Evolutionary conservation across 2,113 vertebrate genomes (phyloP).

Genomic region (Cynocephalus volans): DNA sequence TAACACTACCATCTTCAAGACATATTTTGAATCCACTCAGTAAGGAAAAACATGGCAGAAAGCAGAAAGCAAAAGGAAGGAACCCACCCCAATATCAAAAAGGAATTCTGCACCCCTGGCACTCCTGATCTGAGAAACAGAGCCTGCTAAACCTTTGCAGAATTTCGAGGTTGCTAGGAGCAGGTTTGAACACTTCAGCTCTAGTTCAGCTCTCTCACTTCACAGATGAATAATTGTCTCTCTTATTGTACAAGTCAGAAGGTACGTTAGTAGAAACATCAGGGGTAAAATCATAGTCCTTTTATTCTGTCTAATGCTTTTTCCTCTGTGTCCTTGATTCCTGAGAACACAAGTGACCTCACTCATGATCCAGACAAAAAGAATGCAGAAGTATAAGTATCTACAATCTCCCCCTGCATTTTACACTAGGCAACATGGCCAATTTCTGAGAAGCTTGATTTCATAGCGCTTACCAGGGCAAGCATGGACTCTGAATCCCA

Average conservation of each 20-base stretch:
- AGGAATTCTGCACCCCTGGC: not conserved
- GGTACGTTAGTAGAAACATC: not conserved
- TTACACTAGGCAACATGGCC: not conserved
- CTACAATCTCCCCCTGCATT: not conserved
- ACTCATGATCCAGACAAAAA: not conserved
- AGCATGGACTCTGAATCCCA: not conserved
- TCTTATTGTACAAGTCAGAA: not conserved
- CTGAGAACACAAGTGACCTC: not conserved
- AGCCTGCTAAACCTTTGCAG: not conserved
- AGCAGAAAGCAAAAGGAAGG: not conserved
- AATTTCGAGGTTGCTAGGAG: not conserved
- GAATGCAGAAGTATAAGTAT: not conserved
- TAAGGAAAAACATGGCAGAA: not conserved
- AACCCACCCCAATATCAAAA: not conserved
- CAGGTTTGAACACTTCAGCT: not conserved
- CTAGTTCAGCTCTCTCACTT: not conserved
- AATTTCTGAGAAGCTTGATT: not conserved
- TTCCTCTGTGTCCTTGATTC: conserved; percentile 20
- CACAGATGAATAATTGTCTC: not conserved
- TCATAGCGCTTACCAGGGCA: not conserved
- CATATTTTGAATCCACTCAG: not conserved
- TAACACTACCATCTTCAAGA: not conserved
- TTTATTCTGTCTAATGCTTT: not conserved
- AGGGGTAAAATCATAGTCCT: not conserved
- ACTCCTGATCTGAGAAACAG: not conserved